phyloP scores from a whole-genome alignment of 2,888 invertebrate genomes.

The Hemaris fuciformis region DNA sequence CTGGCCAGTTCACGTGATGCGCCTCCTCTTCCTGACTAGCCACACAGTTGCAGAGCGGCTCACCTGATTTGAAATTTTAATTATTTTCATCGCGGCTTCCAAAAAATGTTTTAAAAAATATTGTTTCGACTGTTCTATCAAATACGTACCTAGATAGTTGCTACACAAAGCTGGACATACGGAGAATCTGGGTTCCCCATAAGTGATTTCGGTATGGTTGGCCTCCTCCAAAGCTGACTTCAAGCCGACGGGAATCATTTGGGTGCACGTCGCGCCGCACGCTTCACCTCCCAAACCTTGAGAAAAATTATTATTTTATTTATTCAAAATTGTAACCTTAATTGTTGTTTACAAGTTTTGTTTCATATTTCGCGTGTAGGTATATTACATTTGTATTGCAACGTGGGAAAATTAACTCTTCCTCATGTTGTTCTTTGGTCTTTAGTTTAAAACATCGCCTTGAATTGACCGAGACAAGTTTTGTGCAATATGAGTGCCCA shows the following conservation, averaged over 20 bases:
- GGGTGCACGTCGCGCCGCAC: constrained; percentile 77
- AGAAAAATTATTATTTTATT: not conserved
- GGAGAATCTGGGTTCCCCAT: constrained; percentile 68
- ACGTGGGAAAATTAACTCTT: too few relatives aligned
- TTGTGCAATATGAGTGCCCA: too few relatives aligned
- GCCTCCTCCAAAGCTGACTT: constrained; percentile 43
- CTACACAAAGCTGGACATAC: constrained; percentile 83
- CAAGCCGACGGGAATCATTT: constrained; percentile 75
- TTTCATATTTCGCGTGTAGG: too few relatives aligned
- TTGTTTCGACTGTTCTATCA: not conserved
- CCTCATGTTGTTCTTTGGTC: too few relatives aligned
- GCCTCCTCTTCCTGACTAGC: constrained; percentile 9
- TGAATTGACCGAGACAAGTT: too few relatives aligned
- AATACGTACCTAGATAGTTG: constrained; percentile 76
- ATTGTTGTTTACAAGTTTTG: too few relatives aligned
- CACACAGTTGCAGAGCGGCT: constrained; percentile 78
- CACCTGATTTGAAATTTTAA: constrained; percentile 50
- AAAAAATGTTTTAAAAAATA: not conserved
- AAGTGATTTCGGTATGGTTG: constrained; percentile 46
- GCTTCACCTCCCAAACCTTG: constrained; percentile 79
- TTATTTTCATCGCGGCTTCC: too few relatives aligned
- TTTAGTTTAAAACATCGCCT: too few relatives aligned
- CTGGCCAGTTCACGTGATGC: constrained; percentile 57
- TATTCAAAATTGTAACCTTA: too few relatives aligned
- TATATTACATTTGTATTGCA: too few relatives aligned